phyloP scores from a whole-genome alignment of 2,797 vertebrate species.

The Pseudochirops corinnae region DNA sequence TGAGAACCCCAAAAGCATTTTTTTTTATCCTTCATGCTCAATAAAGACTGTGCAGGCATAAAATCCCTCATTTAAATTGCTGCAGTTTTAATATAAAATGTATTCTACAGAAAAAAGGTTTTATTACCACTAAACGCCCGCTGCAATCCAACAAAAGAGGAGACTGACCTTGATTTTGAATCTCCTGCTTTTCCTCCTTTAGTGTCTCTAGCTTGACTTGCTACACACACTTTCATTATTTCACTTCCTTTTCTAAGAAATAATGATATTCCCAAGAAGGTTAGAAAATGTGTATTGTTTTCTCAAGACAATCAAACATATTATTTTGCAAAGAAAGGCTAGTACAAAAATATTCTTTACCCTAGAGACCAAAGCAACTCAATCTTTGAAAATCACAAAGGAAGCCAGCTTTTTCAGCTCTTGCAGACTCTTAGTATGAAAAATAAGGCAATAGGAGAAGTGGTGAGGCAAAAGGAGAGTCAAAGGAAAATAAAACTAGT shows the following conservation, averaged over 20 bases:
- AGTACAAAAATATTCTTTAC: slow-evolving; percentile 82
- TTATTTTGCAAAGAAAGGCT: slow-evolving; percentile 77
- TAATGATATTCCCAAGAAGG: slow-evolving; percentile 68
- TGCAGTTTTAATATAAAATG: slow-evolving; percentile 78
- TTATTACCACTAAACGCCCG: slow-evolving; percentile 77
- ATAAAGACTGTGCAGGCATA: slow-evolving; percentile 76
- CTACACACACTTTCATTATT: slow-evolving; percentile 70
- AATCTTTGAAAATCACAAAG: slow-evolving; percentile 83
- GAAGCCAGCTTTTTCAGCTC: slow-evolving; percentile 79
- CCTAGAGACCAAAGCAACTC: slow-evolving; percentile 81
- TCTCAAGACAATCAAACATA: slow-evolving; percentile 79
- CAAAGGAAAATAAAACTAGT: slow-evolving; percentile 9
- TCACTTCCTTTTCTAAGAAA: slow-evolving; percentile 66
- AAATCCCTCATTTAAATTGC: slow-evolving; percentile 79
- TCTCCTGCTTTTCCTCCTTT: slow-evolving; percentile 59
- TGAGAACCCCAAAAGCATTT: slow-evolving; percentile 41
- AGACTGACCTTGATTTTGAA: slow-evolving; percentile 78
- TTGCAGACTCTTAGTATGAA: slow-evolving; percentile 71
- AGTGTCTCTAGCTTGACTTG: slow-evolving; percentile 68
- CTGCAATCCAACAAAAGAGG: slow-evolving; percentile 69
- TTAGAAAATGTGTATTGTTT: slow-evolving; percentile 81
- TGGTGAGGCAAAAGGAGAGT: slow-evolving; percentile 40
- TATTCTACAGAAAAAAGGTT: slow-evolving; percentile 78
- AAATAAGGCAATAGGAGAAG: slow-evolving; percentile 64
- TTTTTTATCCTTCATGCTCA: slow-evolving; percentile 79